Conservation (phyloP, 2,888 invertebrate species). For the Xanthia icteritia region DNA sequence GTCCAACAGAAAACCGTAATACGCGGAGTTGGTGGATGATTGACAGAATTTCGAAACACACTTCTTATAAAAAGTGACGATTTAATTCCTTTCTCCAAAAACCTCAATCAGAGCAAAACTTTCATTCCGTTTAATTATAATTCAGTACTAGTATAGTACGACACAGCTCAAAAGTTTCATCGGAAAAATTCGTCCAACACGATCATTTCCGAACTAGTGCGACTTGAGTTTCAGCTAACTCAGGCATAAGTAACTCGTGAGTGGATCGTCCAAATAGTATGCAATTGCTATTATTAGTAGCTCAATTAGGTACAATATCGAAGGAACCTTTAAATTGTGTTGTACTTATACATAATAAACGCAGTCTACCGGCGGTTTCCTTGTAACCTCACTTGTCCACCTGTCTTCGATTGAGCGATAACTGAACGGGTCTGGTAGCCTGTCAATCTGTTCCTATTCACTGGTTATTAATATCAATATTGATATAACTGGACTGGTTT, state of each 20-base stretch:
- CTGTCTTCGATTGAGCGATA: constrained; percentile 62
- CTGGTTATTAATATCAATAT: constrained; percentile 62
- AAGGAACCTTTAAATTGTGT: not conserved
- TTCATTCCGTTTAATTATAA: constrained; percentile 48
- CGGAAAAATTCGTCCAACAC: not conserved
- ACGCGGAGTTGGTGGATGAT: not conserved
- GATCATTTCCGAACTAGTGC: not conserved
- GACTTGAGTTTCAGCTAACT: not conserved
- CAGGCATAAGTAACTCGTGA: no score
- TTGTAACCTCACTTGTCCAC: constrained; percentile 45
- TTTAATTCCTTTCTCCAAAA: constrained; percentile 35
- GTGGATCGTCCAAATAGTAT: no score
- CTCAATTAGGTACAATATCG: not conserved
- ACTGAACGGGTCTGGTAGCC: constrained; percentile 45
- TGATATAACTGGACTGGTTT: constrained; percentile 51
- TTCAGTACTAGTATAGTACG: not conserved
- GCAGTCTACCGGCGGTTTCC: constrained; percentile 35
- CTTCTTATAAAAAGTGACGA: not conserved
- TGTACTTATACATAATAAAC: constrained; percentile 13
- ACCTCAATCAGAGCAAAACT: constrained; percentile 34
- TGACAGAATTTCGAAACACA: constrained; percentile 15
- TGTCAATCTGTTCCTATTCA: constrained; percentile 55
- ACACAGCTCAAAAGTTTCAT: constrained; percentile 3
- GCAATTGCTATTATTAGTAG: no score
- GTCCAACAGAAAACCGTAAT: not conserved